Evolutionary conservation across 64 coral and sea anemone species (phyloP).

Genomic region (Actinia tenebrosa): DNA sequence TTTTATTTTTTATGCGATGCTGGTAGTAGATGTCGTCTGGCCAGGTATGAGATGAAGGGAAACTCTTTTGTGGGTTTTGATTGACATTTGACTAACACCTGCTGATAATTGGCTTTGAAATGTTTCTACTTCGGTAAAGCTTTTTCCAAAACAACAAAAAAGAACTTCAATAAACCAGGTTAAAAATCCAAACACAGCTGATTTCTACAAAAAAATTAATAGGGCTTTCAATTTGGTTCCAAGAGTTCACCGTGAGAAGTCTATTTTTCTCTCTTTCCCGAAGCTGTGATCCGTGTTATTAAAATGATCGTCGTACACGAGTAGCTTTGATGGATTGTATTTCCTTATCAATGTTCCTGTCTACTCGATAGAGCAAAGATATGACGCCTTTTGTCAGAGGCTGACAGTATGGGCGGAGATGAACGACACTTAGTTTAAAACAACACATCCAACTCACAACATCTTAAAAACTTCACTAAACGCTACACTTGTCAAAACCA

Average conservation of each 20-base stretch:
- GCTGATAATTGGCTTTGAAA: constrained; percentile 99
- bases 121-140: constrained; percentile 72
- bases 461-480: constrained; percentile 88
- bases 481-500: constrained; percentile 82
- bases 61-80: constrained; percentile 83
- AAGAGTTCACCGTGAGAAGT: constrained; percentile 1
- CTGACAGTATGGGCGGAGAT: constrained; percentile 95
- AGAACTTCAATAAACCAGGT: constrained; percentile 86
- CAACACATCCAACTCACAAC: constrained; percentile 83
- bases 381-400: constrained; percentile 91
- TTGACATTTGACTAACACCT: constrained; percentile 92
- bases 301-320: constrained; percentile 76
- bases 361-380: constrained; percentile 85
- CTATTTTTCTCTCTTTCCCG: not conserved
- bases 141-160: constrained; percentile 76
- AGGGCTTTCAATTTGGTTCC: not conserved
- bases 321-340: constrained; percentile 94
- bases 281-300: constrained; percentile 53
- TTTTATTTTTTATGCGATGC: constrained; percentile 35
- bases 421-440: constrained; percentile 87
- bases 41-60: constrained; percentile 75
- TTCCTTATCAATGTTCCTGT: constrained; percentile 99
- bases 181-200: constrained; percentile 92
- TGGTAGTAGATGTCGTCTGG: constrained; percentile 81
- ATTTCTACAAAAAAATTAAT: constrained; percentile 32